Base-by-base conservation (phyloP, 1,140 invertebrate genomes). In the Lycorma delicatula region DNA sequence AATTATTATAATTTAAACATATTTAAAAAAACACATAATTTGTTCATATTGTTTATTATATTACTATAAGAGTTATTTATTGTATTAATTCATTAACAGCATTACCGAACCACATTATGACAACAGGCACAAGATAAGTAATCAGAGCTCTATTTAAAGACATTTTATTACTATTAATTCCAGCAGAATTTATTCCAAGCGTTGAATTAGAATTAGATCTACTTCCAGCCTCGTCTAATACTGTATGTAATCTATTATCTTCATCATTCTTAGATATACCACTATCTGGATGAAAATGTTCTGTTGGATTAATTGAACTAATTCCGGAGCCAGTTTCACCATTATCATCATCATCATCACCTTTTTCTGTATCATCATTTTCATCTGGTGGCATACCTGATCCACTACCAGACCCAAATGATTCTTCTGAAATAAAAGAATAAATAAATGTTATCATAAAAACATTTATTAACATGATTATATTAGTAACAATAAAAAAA, bases 91-190 rank as follows among this genome's bases (percentile, higher is more conserved):
- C 87, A 60, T 82, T 82, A 66, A 89, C 80, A 65, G 86, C 82
- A 59, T 83, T 81, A 53, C 88, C 87, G 70, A 91, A 85, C 87
- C 87, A 91, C 63, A 86, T 83, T 67, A 89, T 82, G 59, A 87
- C 83, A 29, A 90, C 82, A 5, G 88, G 87, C 66, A 90, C 72
- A 34, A 89, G 74, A 71, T 89, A 90, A 44, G 84, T 79, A 54
- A 83, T 75, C 3, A 90, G 67, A 4, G 86, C 86, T 55, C 78
- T 79, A 22, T 77, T 75, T 1, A 88, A 67, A 1, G 81, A 79
- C 72, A 81, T 77, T 68, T 68, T 4, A 22, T 55, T 11, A 18
- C 53, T 36, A n/a, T 31, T 27, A 47, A 7, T 13, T 1, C 29
- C 31, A 11, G 47, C 46, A 4, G 49, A 26, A 1, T 29, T 16